Base-by-base conservation (phyloP, 2,113 vertebrate species). In the Scomber scombrus region DNA sequence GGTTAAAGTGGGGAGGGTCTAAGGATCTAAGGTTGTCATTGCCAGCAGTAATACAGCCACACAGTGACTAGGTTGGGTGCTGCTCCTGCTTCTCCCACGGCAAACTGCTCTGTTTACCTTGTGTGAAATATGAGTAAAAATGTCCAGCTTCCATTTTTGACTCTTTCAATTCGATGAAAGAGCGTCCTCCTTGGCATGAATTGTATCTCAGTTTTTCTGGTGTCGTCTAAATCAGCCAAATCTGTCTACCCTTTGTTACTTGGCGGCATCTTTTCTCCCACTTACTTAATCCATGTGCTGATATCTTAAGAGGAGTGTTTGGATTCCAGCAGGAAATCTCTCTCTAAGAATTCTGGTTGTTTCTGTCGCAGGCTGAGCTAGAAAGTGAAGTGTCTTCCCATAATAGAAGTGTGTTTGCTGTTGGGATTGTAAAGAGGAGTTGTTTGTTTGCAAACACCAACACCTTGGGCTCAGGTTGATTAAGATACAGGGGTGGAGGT, bases 401-500 rank as follows among this genome's bases (percentile, higher is more conserved):
- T 71, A 63, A 62, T 67, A 47, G 49, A 49, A 51, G 34, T 65
- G 68, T 79, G 78, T 75, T 78, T 81, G 79, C 67, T 46, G 60
- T 56, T 47, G 50, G 77, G 82, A 79, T 87, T 89, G 86, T 71
- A 86, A 69, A 63, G 75, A 1, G n/a, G 19, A 10, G 21, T 57
- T 90, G 91, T 88, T 93, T 87, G 84, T 85, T 84, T 81, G 84
- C 83, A 81, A 89, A 91, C 88, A 71, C 40, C n/a, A 52, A 3
- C 54, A 58, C 67, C 46, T 43, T 50, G 19, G 40, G 63, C 15
- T 56, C 0, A 9, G 55, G 56, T 61, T 66, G 18, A 70, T 26
- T 2, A 23, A 60, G 58, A 45, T 49, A 15, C 52, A 52, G 75
- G 19, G 72, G 58, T 66, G 26, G 19, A 49, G 8, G 51, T 23